Base-by-base conservation (phyloP, 1,140 invertebrate species). In the Dolichoris vasculosae region DNA sequence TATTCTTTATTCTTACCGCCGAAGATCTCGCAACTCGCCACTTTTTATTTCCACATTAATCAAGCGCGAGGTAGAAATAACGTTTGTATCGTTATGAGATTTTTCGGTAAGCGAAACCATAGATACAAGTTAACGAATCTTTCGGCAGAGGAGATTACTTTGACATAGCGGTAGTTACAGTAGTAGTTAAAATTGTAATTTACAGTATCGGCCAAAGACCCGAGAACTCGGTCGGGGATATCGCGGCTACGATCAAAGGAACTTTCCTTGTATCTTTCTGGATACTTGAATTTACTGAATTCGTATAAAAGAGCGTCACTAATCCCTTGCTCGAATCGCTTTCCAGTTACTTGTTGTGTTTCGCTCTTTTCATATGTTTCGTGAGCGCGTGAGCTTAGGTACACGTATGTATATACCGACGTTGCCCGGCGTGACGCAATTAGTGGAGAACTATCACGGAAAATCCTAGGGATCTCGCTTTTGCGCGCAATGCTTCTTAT, bases 361-460 rank as follows among this genome's bases (percentile, higher is more conserved):
- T 79, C 59, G 30, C 51, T 59, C n/a, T 30, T 17, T 64, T 17
- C n/a, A n/a, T 8, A 17, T n/a, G n/a, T 30, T 64, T n/a, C 38
- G 43, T 35, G 43, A 3, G 8, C 73, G 9, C 73, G 4, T 15
- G 43, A 9, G 8, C 15, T 6, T 43, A n/a, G 8, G 64, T 2
- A 11, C 1, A 3, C 13, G 64, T 35, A 67, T 67, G 9, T 67
- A 35, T 35, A 26, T 23, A 32, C 4, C 20, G 4, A 71, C 15
- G 26, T 23, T 32, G 32, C 46, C 8, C 38, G 38, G 75, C 64
- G 48, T 64, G 69, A 81, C 63, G 80, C 73, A 86, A 86, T 86
- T 86, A 86, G 84, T 64, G 35, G 80, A 81, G 59, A 59, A 40
- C 80, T 75, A 86, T 82, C 84, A 55, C 38, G 63, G 59, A 59